These are phyloP conservation scores for Pseudolycoriella hygida DNA, from an alignment of 2,888 invertebrate species.

Conservation along the genomic window DNA sequence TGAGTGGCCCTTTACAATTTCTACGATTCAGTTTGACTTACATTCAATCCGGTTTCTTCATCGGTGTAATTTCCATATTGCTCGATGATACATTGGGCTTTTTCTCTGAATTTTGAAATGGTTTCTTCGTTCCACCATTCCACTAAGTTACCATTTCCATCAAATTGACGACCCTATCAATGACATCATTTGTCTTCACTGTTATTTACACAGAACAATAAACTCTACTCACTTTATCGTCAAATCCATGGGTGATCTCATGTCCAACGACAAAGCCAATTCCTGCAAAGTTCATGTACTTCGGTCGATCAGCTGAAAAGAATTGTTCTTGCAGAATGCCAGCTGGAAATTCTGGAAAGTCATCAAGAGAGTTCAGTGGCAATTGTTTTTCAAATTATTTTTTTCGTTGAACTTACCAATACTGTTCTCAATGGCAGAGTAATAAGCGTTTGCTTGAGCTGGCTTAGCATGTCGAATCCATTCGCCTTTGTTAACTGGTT, in stretches of 20 bases:
- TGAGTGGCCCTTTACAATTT: too few relatives aligned
- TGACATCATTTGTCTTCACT: constrained; percentile 9
- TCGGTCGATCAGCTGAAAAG: constrained; percentile 73
- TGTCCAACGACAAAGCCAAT: constrained; percentile 86
- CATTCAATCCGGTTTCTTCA: constrained; percentile 53
- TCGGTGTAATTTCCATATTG: constrained; percentile 87
- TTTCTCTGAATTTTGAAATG: constrained; percentile 62
- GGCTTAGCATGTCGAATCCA: constrained; percentile 33
- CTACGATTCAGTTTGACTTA: too few relatives aligned
- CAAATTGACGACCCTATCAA: constrained; percentile 66
- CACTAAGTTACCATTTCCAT: constrained; percentile 74
- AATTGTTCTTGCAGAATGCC: constrained; percentile 85
- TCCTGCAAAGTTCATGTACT: constrained; percentile 83
- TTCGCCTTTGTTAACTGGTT: constrained; percentile 33
- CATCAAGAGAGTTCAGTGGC: too few relatives aligned
- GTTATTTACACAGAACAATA: not conserved
- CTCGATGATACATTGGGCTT: constrained; percentile 78
- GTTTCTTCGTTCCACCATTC: constrained; percentile 88
- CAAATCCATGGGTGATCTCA: constrained; percentile 83
- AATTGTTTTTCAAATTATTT: constrained; percentile 2
- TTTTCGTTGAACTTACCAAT: constrained; percentile 36
- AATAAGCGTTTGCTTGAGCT: constrained; percentile 36
- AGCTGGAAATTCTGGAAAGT: constrained; percentile 70
- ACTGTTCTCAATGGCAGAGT: constrained; percentile 34
- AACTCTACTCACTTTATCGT: constrained; percentile 41